A percentile compares a stretch with the other conserved stretches of the same genome.
Conservation (phyloP, 64 coral and sea anemone genomes). For the Dendronephthya gigantea region DNA sequence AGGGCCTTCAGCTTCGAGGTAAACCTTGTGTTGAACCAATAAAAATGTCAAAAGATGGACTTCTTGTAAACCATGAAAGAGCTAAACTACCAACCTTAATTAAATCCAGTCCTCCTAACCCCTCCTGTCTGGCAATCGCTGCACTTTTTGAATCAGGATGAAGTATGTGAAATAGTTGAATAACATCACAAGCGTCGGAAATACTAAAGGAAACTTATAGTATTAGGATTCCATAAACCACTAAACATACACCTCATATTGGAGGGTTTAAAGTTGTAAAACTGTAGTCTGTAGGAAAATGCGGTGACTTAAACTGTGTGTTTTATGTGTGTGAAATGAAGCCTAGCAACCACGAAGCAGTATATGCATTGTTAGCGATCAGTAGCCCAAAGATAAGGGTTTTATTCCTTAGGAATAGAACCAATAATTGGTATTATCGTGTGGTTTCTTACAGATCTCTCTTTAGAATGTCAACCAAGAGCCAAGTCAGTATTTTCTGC, state of each 20-base stretch:
- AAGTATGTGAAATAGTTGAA: neutral
- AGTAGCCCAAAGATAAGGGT: no score
- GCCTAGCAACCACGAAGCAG: no score
- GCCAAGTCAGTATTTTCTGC: slow-evolving; percentile 26
- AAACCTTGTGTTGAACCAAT: neutral
- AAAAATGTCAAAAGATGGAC: neutral
- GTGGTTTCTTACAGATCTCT: slow-evolving; percentile 70
- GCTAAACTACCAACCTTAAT: neutral
- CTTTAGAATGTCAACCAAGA: slow-evolving; percentile 62
- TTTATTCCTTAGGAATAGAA: no score
- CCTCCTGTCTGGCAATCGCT: neutral
- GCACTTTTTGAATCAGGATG: slow-evolving; percentile 16
- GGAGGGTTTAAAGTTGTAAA: neutral
- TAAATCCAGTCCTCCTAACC: neutral
- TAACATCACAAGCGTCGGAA: neutral
- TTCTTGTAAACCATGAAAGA: no score
- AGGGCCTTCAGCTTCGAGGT: neutral
- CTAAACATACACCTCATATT: neutral
- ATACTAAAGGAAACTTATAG: neutral
- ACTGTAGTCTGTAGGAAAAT: no score
- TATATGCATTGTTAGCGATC: no score
- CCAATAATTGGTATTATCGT: no score
- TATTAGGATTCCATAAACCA: neutral
- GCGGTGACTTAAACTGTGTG: no score
- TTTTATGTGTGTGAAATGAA: no score